Evolutionary conservation across 2,888 invertebrate species (phyloP), one percentile per base, ranked within the genome.

Genomic region (Stenurella melanura): DNA sequence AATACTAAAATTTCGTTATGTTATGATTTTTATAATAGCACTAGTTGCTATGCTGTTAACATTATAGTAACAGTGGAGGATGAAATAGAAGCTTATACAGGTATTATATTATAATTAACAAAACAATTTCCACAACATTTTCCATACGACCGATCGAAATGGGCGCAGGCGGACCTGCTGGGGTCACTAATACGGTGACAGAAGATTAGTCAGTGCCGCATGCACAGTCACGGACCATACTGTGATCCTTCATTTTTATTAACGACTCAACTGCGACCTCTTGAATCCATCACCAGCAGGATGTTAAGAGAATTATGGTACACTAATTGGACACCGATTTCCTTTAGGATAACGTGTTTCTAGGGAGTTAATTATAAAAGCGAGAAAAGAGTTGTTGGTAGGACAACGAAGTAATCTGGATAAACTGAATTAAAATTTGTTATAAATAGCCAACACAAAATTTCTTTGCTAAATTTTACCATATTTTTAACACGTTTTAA

Each of bases 131-230:
- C 30, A 7, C 6, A 6, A 34, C 30, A 34, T 34, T 54, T 54
- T 54, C 11, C 54, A 54, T 54, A 17, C 6, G 4, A 26, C 21
- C 21, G 54, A 42, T 15, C 67, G n/a, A n/a, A 19, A 5, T 67
- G 11, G 57, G 57, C 60, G 30, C 19, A 50, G 19, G 34, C 72
- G 72, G 54, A 30, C 38, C 72, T 72, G 63, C 58, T 17, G 54
- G 54, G 80, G 78, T 77, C 77, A 80, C 76, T 79, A 80, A 78
- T 76, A 77, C 77, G 77, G 72, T 76, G 75, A 66, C 71, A 77
- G 78, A 58, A 82, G 82, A 84, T 84, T 83, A 84, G 82, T 84
- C 84, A 83, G 81, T 84, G 84, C 82, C 83, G 78, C 75, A 68
- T 77, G 82, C 83, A 84, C 81, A 81, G 78, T 76, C 76, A 77